phyloP scores from a whole-genome alignment of 2,797 vertebrate genomes.

The Sebastes matsubarae region DNA sequence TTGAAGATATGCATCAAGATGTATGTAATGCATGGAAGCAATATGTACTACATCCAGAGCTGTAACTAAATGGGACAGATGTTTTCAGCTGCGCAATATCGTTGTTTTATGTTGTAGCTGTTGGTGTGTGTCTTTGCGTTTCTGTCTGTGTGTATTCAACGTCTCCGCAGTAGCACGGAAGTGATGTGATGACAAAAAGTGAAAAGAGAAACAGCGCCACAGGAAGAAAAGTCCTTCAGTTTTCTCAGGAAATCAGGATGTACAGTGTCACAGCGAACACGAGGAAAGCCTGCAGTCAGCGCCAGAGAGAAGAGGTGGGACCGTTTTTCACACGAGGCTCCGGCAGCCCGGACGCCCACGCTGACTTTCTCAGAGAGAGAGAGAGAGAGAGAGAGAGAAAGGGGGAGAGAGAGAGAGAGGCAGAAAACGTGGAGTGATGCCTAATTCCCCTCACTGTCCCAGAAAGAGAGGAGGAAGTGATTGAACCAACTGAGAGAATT shows the following conservation, averaged over 20 bases:
- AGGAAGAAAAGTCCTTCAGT: constrained; percentile 1
- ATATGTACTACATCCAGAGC: not conserved
- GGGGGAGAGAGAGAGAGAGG: not conserved
- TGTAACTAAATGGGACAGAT: not conserved
- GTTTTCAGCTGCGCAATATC: not conserved
- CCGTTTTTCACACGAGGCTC: constrained; percentile 58
- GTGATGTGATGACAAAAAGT: not conserved
- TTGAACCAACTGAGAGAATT: constrained; percentile 26
- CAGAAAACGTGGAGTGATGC: constrained; percentile 26
- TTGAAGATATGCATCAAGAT: not conserved
- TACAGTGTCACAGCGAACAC: constrained; percentile 24
- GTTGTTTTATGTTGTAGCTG: not conserved
- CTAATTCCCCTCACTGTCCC: constrained; percentile 45
- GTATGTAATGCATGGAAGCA: not conserved
- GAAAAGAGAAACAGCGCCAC: not conserved
- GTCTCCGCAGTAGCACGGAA: not conserved
- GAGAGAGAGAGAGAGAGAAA: not conserved
- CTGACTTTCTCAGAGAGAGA: constrained; percentile 64
- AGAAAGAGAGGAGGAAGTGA: constrained; percentile 21
- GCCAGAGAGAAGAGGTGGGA: constrained; percentile 49
- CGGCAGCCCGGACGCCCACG: constrained; percentile 66
- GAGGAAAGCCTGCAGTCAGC: constrained; percentile 40
- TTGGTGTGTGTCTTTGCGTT: not conserved
- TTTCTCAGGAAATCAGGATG: constrained; percentile 26
- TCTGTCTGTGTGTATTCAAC: not conserved